Base-by-base conservation (phyloP, 2,797 vertebrate species). In the Channa striata region DNA sequence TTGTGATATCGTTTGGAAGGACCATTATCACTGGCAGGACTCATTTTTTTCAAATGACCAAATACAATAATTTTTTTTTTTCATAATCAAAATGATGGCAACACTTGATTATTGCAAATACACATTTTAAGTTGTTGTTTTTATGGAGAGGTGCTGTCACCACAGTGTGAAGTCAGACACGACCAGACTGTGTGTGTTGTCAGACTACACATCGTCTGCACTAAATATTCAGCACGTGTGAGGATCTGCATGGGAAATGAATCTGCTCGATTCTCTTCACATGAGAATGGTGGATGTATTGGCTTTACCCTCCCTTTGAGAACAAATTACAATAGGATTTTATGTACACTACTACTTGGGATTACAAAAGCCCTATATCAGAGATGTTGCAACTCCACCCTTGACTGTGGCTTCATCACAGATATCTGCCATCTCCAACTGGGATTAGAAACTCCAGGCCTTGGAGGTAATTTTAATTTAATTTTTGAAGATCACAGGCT, bases 261-360 rank as follows among this genome's bases (percentile, higher is more conserved):
- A 90, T 89, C 87, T 85, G 78, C 65, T 87, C 71, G 58, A 76
- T 88, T 93, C 90, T 92, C 89, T 87, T 81, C 77, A 72, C 72
- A 72, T 63, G 74, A 85, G 85, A 89, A 88, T 71, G 68, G 81
- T 59, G 83, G 87, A 80, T 76, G 81, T 87, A 78, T 86, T 53
- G 71, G 80, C 83, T 90, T 39, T 72, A 72, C 78, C 88, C 88
- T 90, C 81, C 81, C 78, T 90, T 88, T 86, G 70, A 82, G 77
- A 88, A 79, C 74, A 78, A 79, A 92, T 94, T 92, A 93, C 90
- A 90, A 87, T 75, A 77, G 89, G 91, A 93, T 93, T 93, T 91
- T 85, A 87, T 89, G 87, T 92, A 85, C 78, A 77, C 74, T 86
- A 78, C 83, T 84, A 84, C 81, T 81, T 71, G 68, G 89, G 91